Evolutionary conservation across 2,797 vertebrate species (phyloP).

Genomic region (Lutjanus campechanus): DNA sequence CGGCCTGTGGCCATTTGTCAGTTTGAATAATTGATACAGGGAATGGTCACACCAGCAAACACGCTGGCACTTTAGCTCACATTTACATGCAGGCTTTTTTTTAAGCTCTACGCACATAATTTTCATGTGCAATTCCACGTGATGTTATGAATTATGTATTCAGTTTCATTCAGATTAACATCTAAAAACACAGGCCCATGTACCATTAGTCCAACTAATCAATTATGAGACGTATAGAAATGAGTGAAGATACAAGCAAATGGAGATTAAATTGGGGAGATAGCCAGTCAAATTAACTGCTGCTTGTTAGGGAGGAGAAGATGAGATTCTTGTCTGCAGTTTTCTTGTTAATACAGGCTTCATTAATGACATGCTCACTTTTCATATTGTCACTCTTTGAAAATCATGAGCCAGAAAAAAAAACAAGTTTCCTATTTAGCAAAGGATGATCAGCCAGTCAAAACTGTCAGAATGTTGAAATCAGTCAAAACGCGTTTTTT

Average conservation of each 20-base stretch:
- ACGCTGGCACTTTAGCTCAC: slow-evolving; percentile 57
- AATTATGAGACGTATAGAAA: slow-evolving; percentile 79
- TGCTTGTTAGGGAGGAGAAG: slow-evolving; percentile 79
- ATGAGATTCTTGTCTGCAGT: slow-evolving; percentile 78
- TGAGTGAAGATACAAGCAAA: slow-evolving; percentile 76
- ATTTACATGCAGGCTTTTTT: slow-evolving; percentile 56
- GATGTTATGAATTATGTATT: slow-evolving; percentile 70
- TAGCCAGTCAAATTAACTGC: slow-evolving; percentile 80
- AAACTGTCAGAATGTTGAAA: slow-evolving; percentile 52
- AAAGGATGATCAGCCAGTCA: slow-evolving; percentile 58
- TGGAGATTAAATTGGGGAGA: slow-evolving; percentile 77
- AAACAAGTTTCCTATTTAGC: slow-evolving; percentile 42
- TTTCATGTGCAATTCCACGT: slow-evolving; percentile 28
- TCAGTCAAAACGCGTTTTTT: slow-evolving; percentile 45
- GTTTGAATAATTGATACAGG: slow-evolving; percentile 85
- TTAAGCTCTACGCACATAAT: slow-evolving; percentile 26
- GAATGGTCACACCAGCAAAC: slow-evolving; percentile 73
- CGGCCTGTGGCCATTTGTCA: slow-evolving; percentile 83
- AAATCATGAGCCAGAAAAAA: slow-evolving; percentile 51
- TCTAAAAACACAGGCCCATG: slow-evolving; percentile 72
- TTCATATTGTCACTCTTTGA: slow-evolving; percentile 65
- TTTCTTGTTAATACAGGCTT: slow-evolving; percentile 69
- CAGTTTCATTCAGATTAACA: slow-evolving; percentile 70
- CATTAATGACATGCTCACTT: slow-evolving; percentile 73
- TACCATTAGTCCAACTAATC: slow-evolving; percentile 79